Base-by-base conservation (phyloP, 2,797 vertebrate species). In the Otolemur crassicaudatus region DNA sequence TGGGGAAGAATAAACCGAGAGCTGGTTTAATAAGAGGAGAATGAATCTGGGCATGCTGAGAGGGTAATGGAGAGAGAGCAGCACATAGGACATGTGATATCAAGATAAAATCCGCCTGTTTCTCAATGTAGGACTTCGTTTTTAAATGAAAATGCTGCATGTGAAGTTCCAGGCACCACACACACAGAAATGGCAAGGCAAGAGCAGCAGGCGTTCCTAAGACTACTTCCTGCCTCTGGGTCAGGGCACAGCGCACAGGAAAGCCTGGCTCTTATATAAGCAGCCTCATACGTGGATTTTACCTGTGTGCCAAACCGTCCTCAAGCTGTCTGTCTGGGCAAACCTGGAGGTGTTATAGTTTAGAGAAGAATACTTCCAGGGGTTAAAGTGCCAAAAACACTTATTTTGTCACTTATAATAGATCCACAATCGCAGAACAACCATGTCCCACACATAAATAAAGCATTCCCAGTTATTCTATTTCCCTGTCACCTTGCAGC, bases 71-170 rank as follows among this genome's bases (percentile, higher is more conserved):
- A 53, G 3, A 88, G 75, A 82, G 27, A 79, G 70, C 73, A 31
- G 29, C 16, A 27, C 2, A 31, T 0, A 14, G 6, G 27, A 70
- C 2, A 1, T 1, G 6, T 27, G 31, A 63, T 16, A 40, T 87
- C 58, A 58, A 49, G 80, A n/a, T 25, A 40, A 73, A 43, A 69
- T 29, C 34, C 14, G 8, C 5, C 31, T 40, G 31, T 10, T 69
- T 53, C 67, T 37, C 5, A 40, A 11, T 5, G 16, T 0, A 3
- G 13, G 10, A 56, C 31, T 16, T 0, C 58, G 56, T 25, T 31
- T 70, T 92, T 11, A 67, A 67, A 67, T 3, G 0, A 11, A 16
- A 7, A 20, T 7, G 12, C 12, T 22, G 40, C 2, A 2, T 9
- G 9, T 61, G 61, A 91, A 34, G 22, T 19, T 88, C 31, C 19